phyloP scores from a whole-genome alignment of 2,797 vertebrate genomes.

The Macrochelys suwanniensis region DNA sequence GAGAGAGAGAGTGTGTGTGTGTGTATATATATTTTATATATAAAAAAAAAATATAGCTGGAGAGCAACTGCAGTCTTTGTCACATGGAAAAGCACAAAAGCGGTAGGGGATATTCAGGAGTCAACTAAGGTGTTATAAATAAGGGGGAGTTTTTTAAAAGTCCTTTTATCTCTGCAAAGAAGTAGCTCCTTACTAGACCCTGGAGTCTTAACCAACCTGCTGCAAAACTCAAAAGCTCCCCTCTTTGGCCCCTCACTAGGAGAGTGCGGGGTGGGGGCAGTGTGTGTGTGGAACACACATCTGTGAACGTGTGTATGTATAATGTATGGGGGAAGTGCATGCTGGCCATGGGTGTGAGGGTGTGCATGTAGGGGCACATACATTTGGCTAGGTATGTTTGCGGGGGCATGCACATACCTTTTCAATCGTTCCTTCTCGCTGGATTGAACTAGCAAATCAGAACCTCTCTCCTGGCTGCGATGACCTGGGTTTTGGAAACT shows the following conservation, averaged over 20 bases:
- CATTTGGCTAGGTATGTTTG: neutral
- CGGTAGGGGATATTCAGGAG: neutral
- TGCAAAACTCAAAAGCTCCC: neutral
- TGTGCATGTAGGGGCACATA: neutral
- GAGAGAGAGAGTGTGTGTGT: too few species aligned
- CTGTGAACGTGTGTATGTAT: neutral
- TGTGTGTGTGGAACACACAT: neutral
- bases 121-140: neutral
- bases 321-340: neutral
- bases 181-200: neutral
- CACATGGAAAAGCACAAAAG: neutral
- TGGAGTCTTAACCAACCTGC: neutral
- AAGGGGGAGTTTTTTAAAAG: neutral
- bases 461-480: neutral
- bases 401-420: neutral
- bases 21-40: too few species aligned
- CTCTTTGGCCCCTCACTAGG: neutral
- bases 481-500: neutral
- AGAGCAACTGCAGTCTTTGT: neutral
- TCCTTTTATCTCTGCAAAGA: neutral
- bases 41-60: neutral
- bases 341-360: neutral
- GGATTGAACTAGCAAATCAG: neutral
- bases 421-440: neutral
- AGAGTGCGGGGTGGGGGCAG: neutral